Conservation (phyloP, 2,888 invertebrate species). For the Andrena minutula region DNA sequence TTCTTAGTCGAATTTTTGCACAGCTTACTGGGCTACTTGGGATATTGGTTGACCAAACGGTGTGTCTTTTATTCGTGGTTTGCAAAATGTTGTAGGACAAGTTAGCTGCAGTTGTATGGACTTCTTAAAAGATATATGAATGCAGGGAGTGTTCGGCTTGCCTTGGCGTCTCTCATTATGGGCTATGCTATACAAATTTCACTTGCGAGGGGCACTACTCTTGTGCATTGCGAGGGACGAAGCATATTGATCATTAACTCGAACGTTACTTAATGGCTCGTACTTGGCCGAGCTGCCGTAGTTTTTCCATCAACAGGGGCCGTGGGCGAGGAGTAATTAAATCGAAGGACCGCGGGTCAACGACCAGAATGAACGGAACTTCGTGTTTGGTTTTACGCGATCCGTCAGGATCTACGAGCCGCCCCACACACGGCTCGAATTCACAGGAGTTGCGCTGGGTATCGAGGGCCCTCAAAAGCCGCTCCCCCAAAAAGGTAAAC, state of each 20-base stretch:
- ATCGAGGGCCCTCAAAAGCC: conserved; percentile 34
- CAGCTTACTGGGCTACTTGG: neutral
- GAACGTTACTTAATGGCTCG: conserved; percentile 2
- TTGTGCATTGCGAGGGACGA: neutral
- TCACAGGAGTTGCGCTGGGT: conserved; percentile 7
- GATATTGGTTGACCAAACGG: neutral
- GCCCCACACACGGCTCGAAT: conserved; percentile 15
- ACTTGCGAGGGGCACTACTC: neutral
- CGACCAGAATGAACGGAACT: conserved; percentile 5
- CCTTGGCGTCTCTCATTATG: neutral
- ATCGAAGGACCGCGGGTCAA: conserved; percentile 4
- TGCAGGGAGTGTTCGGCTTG: neutral
- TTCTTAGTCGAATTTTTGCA: neutral
- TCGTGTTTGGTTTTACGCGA: conserved; percentile 25
- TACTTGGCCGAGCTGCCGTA: neutral
- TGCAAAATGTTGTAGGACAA: neutral
- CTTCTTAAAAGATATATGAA: conserved; percentile 7
- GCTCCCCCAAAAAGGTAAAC: conserved; percentile 53
- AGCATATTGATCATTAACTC: conserved; percentile 25
- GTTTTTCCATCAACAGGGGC: neutral
- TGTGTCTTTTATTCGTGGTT: neutral
- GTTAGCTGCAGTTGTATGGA: neutral
- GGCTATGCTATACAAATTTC: conserved; percentile 13
- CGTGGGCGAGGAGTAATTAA: conserved; percentile 28
- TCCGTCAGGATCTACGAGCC: conserved; percentile 12